A percentile compares a stretch with the other conserved stretches of the same genome.
phyloP scores from a whole-genome alignment of 2,888 invertebrate genomes.

The Prosapia bicincta region DNA sequence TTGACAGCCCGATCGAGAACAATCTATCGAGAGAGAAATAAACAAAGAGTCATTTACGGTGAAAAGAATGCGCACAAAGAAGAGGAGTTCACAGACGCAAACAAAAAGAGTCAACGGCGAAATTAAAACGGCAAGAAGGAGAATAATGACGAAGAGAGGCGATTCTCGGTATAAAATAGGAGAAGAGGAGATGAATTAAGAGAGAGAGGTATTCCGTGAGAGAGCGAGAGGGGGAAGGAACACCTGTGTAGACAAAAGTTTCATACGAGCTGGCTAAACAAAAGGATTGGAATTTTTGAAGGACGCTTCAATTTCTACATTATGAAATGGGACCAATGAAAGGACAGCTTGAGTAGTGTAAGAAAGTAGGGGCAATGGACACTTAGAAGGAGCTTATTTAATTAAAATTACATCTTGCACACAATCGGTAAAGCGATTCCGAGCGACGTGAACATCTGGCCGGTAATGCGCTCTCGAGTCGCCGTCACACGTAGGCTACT shows the following conservation, averaged over 20 bases:
- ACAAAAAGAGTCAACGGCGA: conserved; percentile 24
- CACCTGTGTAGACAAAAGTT: conserved; percentile 22
- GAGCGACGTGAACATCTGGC: background rate
- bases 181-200: conserved; percentile 15
- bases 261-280: conserved; percentile 10
- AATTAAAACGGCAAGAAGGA: conserved; percentile 29
- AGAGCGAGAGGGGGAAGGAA: conserved; percentile 28
- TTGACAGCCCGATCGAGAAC: conserved; percentile 11
- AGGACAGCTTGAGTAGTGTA: background rate
- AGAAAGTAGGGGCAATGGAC: background rate
- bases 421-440: background rate
- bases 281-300: conserved; percentile 11
- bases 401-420: background rate
- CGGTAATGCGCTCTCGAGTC: background rate
- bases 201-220: conserved; percentile 7
- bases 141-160: conserved; percentile 21
- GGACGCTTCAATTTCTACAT: conserved; percentile 12
- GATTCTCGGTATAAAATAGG: background rate
- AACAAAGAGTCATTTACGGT: conserved; percentile 27
- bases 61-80: conserved; percentile 21
- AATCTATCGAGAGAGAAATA: conserved; percentile 8
- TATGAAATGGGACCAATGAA: background rate
- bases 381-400: background rate
- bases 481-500: too few relatives aligned
- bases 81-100: conserved; percentile 11